Conservation (phyloP, 2,888 invertebrate genomes). For the Dysmachus trigonus region DNA sequence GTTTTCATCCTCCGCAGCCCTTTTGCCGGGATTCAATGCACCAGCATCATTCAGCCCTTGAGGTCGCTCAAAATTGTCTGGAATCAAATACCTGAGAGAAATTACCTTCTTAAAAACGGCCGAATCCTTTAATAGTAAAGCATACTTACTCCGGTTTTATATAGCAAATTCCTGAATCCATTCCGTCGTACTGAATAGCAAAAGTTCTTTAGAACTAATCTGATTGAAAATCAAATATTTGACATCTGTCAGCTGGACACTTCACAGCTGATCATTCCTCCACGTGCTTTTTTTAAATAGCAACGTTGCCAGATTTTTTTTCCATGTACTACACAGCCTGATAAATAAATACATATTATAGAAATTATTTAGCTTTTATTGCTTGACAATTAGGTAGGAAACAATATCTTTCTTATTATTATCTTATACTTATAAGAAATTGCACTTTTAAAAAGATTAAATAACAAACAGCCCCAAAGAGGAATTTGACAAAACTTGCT, state of each 20-base stretch:
- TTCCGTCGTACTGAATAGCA: conserved; percentile 42
- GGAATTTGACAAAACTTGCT: neutral
- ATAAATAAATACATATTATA: too few relatives aligned
- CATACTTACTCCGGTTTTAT: conserved; percentile 56
- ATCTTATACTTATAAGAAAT: too few relatives aligned
- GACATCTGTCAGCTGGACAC: neutral
- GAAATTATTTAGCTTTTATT: too few relatives aligned
- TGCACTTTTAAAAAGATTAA: neutral
- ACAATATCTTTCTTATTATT: too few relatives aligned
- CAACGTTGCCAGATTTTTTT: neutral
- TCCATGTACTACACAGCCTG: neutral
- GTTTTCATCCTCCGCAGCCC: conserved; percentile 12
- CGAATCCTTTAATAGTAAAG: neutral
- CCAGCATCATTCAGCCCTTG: neutral
- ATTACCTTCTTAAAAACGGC: neutral
- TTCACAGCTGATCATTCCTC: neutral
- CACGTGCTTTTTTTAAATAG: neutral
- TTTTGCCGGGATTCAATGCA: neutral
- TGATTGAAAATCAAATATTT: neutral
- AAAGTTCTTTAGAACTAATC: neutral
- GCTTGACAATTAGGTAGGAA: too few relatives aligned
- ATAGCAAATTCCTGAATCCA: conserved; percentile 62
- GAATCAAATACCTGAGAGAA: neutral
- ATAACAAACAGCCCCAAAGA: too few relatives aligned
- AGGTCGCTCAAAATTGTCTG: neutral